Base-by-base conservation (phyloP, 2,888 invertebrate genomes). In the Cremastinae sp. region DNA sequence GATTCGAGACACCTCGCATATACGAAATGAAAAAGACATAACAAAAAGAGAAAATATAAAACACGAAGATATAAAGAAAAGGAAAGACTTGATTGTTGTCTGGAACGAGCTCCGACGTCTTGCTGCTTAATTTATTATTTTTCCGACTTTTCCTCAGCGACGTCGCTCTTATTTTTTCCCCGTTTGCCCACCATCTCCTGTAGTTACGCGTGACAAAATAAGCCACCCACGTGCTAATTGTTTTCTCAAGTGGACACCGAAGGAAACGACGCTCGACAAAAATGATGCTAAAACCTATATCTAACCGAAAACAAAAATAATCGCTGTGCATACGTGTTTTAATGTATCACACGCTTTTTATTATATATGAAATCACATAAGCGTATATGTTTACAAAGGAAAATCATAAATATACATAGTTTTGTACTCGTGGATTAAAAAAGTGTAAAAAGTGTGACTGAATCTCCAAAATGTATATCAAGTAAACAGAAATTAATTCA, bases 351-450 rank as follows among this genome's bases (percentile, higher is more conserved):
- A 28, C 28, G 28, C 28, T 3, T 28, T 3, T 28, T 47, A 10
- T 22, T 53, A 72, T 14, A 37, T 22, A 43, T 12, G 58, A 10
- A 58, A 14, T 39, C 37, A 28, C 28, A 64, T 28, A 55, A 41
- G 12, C 16, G 49, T 56, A 64, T 72, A 61, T 37, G 12, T 12
- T 47, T 39, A 66, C 37, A 43, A 62, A 16, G 51, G 14, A 37
- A 22, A 69, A 35, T 58, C 8, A 69, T 74, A 58, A 69, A 58
- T 68, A 56, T 62, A 47, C 41, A 74, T 64, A 74, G 69, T 69
- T 74, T 74, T 74, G 45, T 74, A 74, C 74, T 69, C 64, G 74
- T 69, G 61, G 58, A 58, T 64, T 41, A 64, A 45, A 58, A 58
- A 53, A 58, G 66, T 68, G 18, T 59, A 61, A 20, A 39, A 28